Evolutionary conservation across 1,140 invertebrate genomes (phyloP).

Genomic region (Solen grandis): DNA sequence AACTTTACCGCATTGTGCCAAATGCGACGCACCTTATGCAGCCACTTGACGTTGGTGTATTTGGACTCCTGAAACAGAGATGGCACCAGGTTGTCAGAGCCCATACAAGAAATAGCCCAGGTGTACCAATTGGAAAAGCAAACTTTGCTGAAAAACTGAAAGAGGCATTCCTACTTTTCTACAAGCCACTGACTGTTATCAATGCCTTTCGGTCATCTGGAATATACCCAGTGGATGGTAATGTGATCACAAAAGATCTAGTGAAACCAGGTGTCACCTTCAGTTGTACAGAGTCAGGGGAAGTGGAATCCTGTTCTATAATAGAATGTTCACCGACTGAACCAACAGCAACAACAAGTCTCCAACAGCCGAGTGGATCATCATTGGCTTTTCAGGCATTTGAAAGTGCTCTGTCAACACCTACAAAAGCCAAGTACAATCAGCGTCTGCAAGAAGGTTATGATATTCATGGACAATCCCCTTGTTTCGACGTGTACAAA

Average conservation of each 20-base stretch:
- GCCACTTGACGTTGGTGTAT: conserved; percentile 55
- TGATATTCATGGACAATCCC: not conserved
- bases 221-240: conserved; percentile 46
- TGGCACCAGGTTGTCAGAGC: conserved; percentile 47
- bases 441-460: conserved; percentile 9
- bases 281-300: too few relatives aligned
- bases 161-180: conserved; percentile 52
- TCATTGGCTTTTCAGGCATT: not conserved
- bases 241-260: conserved; percentile 10
- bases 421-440: conserved; percentile 19
- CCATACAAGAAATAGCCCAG: conserved; percentile 48
- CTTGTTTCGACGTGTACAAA: conserved; percentile 8
- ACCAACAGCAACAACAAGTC: not conserved
- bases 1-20: conserved; percentile 49
- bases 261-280: conserved; percentile 39
- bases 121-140: conserved; percentile 20
- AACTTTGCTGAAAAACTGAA: conserved; percentile 60
- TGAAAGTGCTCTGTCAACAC: conserved; percentile 19
- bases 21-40: conserved; percentile 61
- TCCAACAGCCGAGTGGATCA: not conserved
- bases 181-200: conserved; percentile 55
- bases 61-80: conserved; percentile 42
- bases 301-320: not conserved
- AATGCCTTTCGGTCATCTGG: conserved; percentile 45
- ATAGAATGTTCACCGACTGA: not conserved